Evolutionary conservation across 2,797 vertebrate species (phyloP).

Genomic region (Lates japonicus): DNA sequence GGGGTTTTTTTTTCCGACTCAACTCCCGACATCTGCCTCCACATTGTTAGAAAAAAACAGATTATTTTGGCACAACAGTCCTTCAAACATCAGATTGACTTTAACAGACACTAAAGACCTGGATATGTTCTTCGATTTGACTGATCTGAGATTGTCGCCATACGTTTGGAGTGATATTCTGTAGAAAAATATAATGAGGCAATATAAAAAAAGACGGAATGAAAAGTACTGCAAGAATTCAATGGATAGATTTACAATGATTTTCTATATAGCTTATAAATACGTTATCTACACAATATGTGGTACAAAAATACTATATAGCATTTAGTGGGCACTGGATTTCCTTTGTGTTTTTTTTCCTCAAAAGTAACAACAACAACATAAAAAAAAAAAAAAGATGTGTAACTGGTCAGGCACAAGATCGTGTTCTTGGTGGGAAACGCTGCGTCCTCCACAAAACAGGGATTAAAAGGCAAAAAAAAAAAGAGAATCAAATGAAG

Average conservation of each 20-base stretch:
- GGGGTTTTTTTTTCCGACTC: not conserved
- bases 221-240: conserved; percentile 93
- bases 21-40: conserved; percentile 30
- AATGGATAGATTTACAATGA: conserved; percentile 90
- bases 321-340: conserved; percentile 87
- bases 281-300: conserved; percentile 92
- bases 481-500: too few species aligned
- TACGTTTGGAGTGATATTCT: conserved; percentile 76
- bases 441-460: conserved; percentile 28
- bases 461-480: not conserved
- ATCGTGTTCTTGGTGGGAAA: conserved; percentile 73
- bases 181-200: conserved; percentile 89
- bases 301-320: conserved; percentile 92
- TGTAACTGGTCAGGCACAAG: conserved; percentile 87
- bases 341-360: conserved; percentile 48
- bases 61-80: conserved; percentile 71
- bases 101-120: conserved; percentile 63
- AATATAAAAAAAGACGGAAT: conserved; percentile 89
- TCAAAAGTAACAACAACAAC: conserved; percentile 40
- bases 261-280: conserved; percentile 94
- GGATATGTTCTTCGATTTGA: conserved; percentile 69
- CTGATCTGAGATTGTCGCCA: conserved; percentile 83
- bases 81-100: conserved; percentile 56
- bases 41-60: conserved; percentile 1
- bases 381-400: conserved; percentile 71